A percentile compares a stretch with the other conserved stretches of the same genome.
Evolutionary conservation across 2,888 invertebrate genomes (phyloP).

Genomic region (Podotricha telesiphe): DNA sequence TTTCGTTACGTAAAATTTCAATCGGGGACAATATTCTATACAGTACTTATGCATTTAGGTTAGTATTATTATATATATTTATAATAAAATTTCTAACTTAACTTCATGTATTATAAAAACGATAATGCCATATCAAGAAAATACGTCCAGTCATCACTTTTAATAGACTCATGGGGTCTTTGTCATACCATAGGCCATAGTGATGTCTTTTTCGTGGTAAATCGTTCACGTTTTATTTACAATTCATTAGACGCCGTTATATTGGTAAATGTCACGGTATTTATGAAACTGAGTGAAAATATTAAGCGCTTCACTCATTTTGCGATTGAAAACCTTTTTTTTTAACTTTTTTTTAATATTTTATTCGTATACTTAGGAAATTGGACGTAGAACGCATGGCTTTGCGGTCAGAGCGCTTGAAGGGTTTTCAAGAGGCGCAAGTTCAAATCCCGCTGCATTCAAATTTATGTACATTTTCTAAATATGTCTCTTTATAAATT

Average conservation of each 20-base stretch:
- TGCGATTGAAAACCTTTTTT: neutral
- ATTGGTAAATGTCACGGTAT: conserved; percentile 14
- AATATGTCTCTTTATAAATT: no score
- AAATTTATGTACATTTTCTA: no score
- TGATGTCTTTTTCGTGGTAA: conserved; percentile 33
- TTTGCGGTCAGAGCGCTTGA: no score
- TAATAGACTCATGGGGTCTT: conserved; percentile 39
- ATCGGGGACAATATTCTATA: conserved; percentile 30
- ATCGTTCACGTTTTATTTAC: conserved; percentile 24
- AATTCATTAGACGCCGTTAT: conserved; percentile 22
- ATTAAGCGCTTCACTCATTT: neutral
- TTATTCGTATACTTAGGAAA: no score
- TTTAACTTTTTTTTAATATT: no score
- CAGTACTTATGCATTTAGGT: neutral
- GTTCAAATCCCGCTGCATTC: no score
- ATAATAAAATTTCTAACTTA: conserved; percentile 15
- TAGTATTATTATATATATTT: no score
- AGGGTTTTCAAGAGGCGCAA: no score
- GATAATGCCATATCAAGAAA: neutral
- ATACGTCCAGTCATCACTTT: conserved; percentile 37
- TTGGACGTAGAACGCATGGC: no score
- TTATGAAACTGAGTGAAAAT: conserved; percentile 5
- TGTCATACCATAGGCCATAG: conserved; percentile 35
- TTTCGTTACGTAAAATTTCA: conserved; percentile 30
- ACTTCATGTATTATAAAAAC: neutral